Conservation (phyloP, 2,888 invertebrate species). For the Horisme vitalbata region DNA sequence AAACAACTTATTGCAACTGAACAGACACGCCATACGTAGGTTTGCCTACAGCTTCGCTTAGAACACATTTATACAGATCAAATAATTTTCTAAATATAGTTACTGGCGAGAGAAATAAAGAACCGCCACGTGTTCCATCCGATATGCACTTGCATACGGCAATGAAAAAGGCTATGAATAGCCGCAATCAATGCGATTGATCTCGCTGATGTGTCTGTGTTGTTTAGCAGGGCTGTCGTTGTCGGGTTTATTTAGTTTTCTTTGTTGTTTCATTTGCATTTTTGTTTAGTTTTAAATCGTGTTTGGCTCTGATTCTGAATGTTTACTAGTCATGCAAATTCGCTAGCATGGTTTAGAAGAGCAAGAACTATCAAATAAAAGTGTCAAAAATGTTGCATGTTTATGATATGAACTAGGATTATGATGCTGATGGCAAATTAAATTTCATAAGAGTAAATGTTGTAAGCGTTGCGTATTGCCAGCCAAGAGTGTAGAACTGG, state of each 20-base stretch:
- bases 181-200: conserved; percentile 38
- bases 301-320: background rate
- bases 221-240: conserved; percentile 26
- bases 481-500: too few species aligned
- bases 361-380: too few species aligned
- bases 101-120: conserved; percentile 18
- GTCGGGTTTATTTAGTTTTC: conserved; percentile 10
- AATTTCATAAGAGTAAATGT: background rate
- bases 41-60: too few species aligned
- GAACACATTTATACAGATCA: too few species aligned
- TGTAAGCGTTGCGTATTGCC: too few species aligned
- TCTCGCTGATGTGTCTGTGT: conserved; percentile 32
- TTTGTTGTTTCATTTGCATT: conserved; percentile 3
- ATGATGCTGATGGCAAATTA: too few species aligned
- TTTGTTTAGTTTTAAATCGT: background rate
- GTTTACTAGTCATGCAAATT: too few species aligned
- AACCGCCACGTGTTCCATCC: conserved; percentile 17
- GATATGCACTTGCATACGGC: conserved; percentile 29
- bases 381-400: too few species aligned
- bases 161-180: conserved; percentile 34
- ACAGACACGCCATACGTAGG: too few species aligned
- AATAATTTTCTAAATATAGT: conserved; percentile 8
- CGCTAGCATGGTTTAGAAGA: too few species aligned
- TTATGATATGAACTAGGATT: too few species aligned
- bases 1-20: too few species aligned